Evolutionary conservation across 2,113 vertebrate species (phyloP).

Genomic region (Micronycteris hirsuta): DNA sequence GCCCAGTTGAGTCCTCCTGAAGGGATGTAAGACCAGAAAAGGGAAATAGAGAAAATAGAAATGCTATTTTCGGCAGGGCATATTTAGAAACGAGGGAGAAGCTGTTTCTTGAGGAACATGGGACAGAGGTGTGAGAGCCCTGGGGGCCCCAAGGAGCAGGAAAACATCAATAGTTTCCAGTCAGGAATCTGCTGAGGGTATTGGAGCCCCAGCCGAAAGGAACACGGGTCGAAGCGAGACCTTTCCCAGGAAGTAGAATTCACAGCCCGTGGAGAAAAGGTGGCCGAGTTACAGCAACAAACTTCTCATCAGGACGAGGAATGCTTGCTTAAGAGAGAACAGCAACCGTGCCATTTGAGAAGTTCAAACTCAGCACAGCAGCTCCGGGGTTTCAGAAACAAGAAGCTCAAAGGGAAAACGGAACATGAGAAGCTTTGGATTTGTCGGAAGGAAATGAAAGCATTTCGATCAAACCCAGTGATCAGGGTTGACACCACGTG

Average conservation of each 20-base stretch:
- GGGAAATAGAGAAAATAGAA: not conserved
- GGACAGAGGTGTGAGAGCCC: not conserved
- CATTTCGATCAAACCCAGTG: not conserved
- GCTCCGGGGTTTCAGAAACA: not conserved
- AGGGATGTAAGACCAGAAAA: not conserved
- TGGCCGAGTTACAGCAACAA: fast-evolving
- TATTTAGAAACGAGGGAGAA: not conserved
- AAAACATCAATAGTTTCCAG: not conserved
- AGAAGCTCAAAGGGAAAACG: not conserved
- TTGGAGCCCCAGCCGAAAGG: not conserved
- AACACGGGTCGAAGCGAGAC: too few relatives aligned
- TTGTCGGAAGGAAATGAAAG: not conserved
- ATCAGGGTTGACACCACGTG: not conserved
- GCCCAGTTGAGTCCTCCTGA: not conserved
- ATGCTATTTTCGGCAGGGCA: not conserved
- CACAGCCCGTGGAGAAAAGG: fast-evolving
- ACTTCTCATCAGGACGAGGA: not conserved
- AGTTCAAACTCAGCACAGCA: not conserved
- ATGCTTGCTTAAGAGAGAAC: not conserved
- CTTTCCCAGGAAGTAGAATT: not conserved
- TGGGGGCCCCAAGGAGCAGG: fast-evolving
- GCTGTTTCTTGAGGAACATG: not conserved
- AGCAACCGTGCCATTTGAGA: not conserved
- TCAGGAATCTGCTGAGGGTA: not conserved
- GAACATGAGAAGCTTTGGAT: not conserved